These are phyloP conservation scores for Aythya baeri DNA, from an alignment of 2,113 vertebrate species.

Conservation along the genomic window DNA sequence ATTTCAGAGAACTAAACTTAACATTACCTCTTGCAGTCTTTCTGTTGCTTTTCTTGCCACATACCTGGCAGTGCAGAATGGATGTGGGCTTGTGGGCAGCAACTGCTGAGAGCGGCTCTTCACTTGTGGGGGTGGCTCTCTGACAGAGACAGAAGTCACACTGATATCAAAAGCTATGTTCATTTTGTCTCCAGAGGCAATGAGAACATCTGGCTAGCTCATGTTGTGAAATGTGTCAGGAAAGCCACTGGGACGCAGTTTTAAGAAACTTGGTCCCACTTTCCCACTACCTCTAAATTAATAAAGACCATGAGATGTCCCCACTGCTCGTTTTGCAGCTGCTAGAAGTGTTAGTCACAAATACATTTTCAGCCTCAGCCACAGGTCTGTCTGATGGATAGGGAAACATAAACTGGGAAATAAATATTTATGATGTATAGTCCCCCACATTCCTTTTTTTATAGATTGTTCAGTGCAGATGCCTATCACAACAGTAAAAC, in stretches of 20 bases:
- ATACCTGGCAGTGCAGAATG: background rate
- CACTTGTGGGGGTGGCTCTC: background rate
- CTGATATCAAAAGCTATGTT: slow-evolving; percentile 26
- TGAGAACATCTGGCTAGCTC: slow-evolving; percentile 26
- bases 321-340: slow-evolving; percentile 5
- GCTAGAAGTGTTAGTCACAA: slow-evolving; percentile 1
- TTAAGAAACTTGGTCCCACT: slow-evolving; percentile 19
- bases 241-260: background rate
- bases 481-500: slow-evolving; percentile 40
- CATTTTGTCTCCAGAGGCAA: slow-evolving; percentile 49
- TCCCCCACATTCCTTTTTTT: slow-evolving; percentile 40
- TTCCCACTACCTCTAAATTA: slow-evolving; percentile 10
- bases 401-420: slow-evolving; percentile 39
- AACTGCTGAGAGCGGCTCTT: background rate
- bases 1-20: background rate
- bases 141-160: background rate
- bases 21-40: background rate
- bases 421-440: slow-evolving; percentile 66
- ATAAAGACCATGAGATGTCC: background rate
- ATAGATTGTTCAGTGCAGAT: slow-evolving; percentile 6
- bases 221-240: slow-evolving; percentile 32
- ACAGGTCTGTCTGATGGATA: background rate
- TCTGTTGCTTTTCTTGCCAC: background rate
- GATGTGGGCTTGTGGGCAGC: background rate
- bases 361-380: slow-evolving; percentile 15